phyloP scores from a whole-genome alignment of 2,888 invertebrate species.

The Acleris literana region DNA sequence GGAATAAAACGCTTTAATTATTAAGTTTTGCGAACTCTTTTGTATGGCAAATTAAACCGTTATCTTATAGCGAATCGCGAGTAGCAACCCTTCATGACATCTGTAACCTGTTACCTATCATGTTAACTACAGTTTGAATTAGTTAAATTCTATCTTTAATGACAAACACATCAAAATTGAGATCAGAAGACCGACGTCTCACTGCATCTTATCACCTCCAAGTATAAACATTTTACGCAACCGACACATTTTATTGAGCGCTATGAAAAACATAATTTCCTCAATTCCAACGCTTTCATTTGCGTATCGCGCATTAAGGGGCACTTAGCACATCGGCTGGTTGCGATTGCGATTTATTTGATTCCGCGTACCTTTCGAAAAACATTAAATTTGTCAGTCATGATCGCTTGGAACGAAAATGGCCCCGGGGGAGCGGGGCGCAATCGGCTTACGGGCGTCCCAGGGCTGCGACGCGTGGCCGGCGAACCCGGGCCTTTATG shows the following conservation, averaged over 20 bases:
- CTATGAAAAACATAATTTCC: constrained; percentile 36
- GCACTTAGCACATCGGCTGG: constrained; percentile 54
- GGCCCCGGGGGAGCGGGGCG: constrained; percentile 35
- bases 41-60: not conserved
- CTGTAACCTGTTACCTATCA: not conserved
- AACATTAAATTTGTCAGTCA: constrained; percentile 53
- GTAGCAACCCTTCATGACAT: not conserved
- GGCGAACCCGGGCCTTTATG: constrained; percentile 12
- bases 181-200: constrained; percentile 8
- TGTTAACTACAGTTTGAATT: not conserved
- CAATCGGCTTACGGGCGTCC: constrained; percentile 38
- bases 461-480: constrained; percentile 28
- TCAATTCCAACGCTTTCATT: constrained; percentile 47
- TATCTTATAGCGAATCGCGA: no score
- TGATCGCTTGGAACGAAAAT: constrained; percentile 41
- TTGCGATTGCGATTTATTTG: constrained; percentile 58
- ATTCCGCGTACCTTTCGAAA: constrained; percentile 50
- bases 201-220: constrained; percentile 12
- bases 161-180: not conserved
- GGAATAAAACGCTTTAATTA: constrained; percentile 46
- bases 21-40: constrained; percentile 45
- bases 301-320: constrained; percentile 50
- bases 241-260: constrained; percentile 29
- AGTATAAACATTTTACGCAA: constrained; percentile 29
- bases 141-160: not conserved